A percentile compares a stretch with the other conserved stretches of the same genome.
Conservation (phyloP, 2,888 invertebrate species). For the Erebia palarica region DNA sequence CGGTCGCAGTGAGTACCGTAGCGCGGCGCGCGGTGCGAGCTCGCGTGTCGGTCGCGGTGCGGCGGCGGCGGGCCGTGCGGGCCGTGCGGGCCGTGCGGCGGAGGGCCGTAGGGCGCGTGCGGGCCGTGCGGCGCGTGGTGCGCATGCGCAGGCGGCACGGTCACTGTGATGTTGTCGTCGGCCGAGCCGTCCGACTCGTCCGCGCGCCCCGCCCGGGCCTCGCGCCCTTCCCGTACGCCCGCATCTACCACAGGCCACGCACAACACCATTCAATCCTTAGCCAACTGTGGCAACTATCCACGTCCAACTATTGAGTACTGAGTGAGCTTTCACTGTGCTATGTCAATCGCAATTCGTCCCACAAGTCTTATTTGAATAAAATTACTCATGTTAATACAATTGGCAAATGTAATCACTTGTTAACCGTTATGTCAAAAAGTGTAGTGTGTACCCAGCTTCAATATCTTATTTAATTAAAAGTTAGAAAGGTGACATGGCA, state of each 20-base stretch:
- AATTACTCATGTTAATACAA: not conserved
- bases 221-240: slow-evolving; percentile 30
- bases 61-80: slow-evolving; percentile 32
- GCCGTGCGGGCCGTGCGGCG: slow-evolving; percentile 25
- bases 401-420: not conserved
- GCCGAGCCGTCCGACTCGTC: slow-evolving; percentile 81
- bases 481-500: not conserved
- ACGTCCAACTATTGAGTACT: not conserved
- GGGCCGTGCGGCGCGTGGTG: slow-evolving; percentile 40
- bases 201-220: slow-evolving; percentile 47
- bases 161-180: slow-evolving; percentile 83
- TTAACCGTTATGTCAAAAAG: not conserved
- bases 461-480: not conserved
- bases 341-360: not conserved
- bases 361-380: not conserved
- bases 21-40: slow-evolving; percentile 47
- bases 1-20: slow-evolving; percentile 52
- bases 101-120: slow-evolving; percentile 31
- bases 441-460: not conserved
- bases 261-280: slow-evolving; percentile 25
- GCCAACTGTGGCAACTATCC: not conserved
- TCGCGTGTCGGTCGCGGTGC: slow-evolving; percentile 50
- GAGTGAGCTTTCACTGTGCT: not conserved
- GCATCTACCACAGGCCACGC: slow-evolving; percentile 40
- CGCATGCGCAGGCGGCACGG: slow-evolving; percentile 71